Percentiles rank a stretch among this genome's conserved stretches.
Evolutionary conservation across 1,140 invertebrate species (phyloP).

Genomic region (Aphidius ervi): DNA sequence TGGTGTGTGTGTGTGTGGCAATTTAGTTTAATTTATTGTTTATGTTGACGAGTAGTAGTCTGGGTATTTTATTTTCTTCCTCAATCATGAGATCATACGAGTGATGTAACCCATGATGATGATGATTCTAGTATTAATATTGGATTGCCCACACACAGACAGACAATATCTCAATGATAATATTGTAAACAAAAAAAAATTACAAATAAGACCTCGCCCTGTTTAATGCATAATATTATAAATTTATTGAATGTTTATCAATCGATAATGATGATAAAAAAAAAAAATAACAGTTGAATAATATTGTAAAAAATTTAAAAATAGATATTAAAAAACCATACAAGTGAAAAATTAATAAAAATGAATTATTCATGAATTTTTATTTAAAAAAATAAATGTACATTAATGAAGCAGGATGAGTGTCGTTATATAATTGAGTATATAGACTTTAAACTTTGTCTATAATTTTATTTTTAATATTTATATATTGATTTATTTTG

Average conservation of each 20-base stretch:
- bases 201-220: slow-evolving; percentile 7
- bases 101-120: slow-evolving; percentile 33
- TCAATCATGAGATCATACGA: slow-evolving; percentile 36
- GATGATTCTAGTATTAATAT: background rate
- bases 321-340: no score
- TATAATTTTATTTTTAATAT: background rate
- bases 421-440: no score
- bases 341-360: no score
- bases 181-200: background rate
- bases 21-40: background rate
- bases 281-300: no score
- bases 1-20: no score
- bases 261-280: no score
- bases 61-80: slow-evolving; percentile 16
- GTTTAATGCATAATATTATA: background rate
- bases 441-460: no score
- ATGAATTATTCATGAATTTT: no score
- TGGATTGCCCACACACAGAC: slow-evolving; percentile 5
- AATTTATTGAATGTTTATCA: no score
- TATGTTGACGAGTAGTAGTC: no score
- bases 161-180: slow-evolving; percentile 6
- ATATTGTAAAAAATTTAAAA: no score
- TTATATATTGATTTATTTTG: background rate
- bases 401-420: background rate
- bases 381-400: no score